Evolutionary conservation across 2,113 vertebrate genomes (phyloP), one percentile per base, ranked within the genome.

Genomic region (Camarhynchus parvulus): DNA sequence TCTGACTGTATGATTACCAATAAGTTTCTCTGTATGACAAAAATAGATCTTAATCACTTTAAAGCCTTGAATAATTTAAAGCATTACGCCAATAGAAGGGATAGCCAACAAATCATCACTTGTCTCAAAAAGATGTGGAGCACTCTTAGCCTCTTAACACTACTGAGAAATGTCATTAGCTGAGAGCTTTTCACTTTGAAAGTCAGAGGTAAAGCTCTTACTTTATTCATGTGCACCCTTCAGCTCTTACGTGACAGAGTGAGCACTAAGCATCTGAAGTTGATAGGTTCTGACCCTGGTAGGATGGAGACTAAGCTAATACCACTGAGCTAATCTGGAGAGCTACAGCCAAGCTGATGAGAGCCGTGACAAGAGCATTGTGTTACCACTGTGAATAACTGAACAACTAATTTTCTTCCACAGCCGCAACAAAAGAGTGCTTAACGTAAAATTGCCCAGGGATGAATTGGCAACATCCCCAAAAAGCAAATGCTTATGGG

Each of bases 11-110:
- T 76, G 84, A 93, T 95, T 96, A 68, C 55, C 6, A 13, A 15
- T 94, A 82, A 92, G 22, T 70, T 88, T 92, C 69, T 94, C 68
- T 83, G 16, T 46, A 83, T 90, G 24, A 27, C 12, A 87, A 78
- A 92, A 97, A 86, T 76, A 30, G 63, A 55, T 61, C 9, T 84
- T 87, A 93, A 91, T 96, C 67, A 70, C 85, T 94, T 95, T 73
- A 58, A 96, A 92, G 16, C 30, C 74, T 80, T 58, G 68, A 87
- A 67, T 89, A 86, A 90, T 92, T 86, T 91, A 49, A 95, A 90
- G 22, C 81, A n/a, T 59, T 62, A 73, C 46, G 88, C 10, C 2
- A 24, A n/a, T 10, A 63, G 80, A 92, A 89, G 24, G 35, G 33
- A 68, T 64, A 93, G 35, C 42, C n/a, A 96, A 90, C 66, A 90